phyloP scores from a whole-genome alignment of 2,888 invertebrate species.

The Archips xylosteana region DNA sequence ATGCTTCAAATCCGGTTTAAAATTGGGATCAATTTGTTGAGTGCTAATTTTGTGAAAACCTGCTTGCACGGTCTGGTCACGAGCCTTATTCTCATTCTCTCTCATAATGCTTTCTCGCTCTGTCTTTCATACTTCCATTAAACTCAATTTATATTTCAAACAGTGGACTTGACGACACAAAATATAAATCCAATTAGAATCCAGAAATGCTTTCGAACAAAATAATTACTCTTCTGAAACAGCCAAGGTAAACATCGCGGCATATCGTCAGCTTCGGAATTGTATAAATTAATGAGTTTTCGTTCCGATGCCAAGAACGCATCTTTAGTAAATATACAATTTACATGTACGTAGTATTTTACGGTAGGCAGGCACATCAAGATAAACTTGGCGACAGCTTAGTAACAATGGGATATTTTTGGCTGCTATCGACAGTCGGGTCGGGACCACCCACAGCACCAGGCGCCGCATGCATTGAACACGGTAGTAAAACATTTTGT shows the following conservation, averaged over 20 bases:
- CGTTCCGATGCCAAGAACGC: slow-evolving; percentile 49
- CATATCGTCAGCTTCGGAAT: slow-evolving; percentile 18
- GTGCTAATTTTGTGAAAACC: slow-evolving; percentile 37
- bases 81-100: background rate
- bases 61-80: slow-evolving; percentile 25
- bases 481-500: slow-evolving; percentile 21
- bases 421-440: slow-evolving; percentile 15
- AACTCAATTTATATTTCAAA: background rate
- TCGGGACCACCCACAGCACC: slow-evolving; percentile 10
- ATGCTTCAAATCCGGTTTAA: slow-evolving; percentile 28
- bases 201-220: slow-evolving; percentile 1
- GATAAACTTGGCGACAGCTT: background rate
- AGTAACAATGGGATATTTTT: slow-evolving; percentile 36
- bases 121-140: background rate
- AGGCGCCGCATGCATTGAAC: slow-evolving; percentile 25
- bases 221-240: slow-evolving; percentile 19
- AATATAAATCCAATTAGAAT: background rate
- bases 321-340: slow-evolving; percentile 37
- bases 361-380: background rate
- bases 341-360: background rate
- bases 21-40: slow-evolving; percentile 36
- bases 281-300: slow-evolving; percentile 44
- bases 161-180: background rate
- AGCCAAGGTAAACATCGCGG: slow-evolving; percentile 30
- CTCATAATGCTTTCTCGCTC: background rate